Evolutionary conservation across 2,888 invertebrate species (phyloP).

Genomic region (Erebia ligea): DNA sequence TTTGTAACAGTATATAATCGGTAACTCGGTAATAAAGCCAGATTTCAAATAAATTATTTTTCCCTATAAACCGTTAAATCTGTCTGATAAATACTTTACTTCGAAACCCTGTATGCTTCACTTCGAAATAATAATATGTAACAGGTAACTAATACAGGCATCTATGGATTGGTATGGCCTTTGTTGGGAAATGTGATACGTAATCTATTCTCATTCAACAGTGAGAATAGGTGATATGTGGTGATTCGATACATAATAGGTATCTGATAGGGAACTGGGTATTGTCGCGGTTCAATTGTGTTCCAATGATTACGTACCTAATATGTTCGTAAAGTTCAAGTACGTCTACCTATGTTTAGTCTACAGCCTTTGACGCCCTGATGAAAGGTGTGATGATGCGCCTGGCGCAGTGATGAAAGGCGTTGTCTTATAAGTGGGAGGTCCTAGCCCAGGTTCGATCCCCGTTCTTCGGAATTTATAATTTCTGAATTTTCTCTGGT

Average conservation of each 20-base stretch:
- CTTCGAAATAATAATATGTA: not conserved
- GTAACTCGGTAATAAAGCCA: too few relatives aligned
- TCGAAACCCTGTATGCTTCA: not conserved
- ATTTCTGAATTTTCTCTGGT: too few relatives aligned
- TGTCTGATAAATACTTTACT: not conserved
- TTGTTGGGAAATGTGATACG: constrained; percentile 22
- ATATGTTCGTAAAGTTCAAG: not conserved
- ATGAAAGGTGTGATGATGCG: too few relatives aligned
- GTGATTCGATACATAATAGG: not conserved
- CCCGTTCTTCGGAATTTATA: too few relatives aligned
- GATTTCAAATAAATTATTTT: not conserved
- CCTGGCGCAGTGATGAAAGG: too few relatives aligned
- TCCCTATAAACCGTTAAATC: not conserved
- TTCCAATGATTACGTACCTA: not conserved
- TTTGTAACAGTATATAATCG: too few relatives aligned
- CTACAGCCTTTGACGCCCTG: too few relatives aligned
- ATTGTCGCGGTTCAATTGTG: not conserved
- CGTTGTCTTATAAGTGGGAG: too few relatives aligned
- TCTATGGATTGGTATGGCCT: not conserved
- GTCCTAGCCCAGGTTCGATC: too few relatives aligned
- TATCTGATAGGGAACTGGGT: not conserved
- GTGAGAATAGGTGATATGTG: not conserved
- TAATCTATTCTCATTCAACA: constrained; percentile 10
- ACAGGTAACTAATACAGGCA: constrained; percentile 3
- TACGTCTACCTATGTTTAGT: too few relatives aligned